Percentiles rank a stretch among this genome's conserved stretches.
phyloP scores from a whole-genome alignment of 2,113 vertebrate genomes.

The Seriola quinqueradiata region DNA sequence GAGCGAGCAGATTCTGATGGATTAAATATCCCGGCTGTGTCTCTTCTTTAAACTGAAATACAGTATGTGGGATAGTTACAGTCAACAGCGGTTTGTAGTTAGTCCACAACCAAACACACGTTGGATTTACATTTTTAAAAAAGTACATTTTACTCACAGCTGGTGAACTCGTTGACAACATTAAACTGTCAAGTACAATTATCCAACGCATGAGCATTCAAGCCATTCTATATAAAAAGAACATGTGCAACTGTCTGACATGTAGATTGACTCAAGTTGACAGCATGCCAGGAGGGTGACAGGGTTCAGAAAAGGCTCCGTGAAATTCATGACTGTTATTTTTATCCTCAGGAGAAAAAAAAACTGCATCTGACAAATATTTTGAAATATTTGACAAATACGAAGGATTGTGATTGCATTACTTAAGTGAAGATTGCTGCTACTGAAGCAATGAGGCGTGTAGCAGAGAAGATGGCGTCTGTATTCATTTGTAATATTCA shows the following conservation, averaged over 20 bases:
- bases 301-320: not conserved
- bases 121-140: constrained; percentile 1
- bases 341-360: not conserved
- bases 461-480: not conserved
- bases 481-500: not conserved
- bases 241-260: not conserved
- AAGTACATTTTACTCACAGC: not conserved
- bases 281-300: not conserved
- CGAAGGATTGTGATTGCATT: not conserved
- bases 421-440: not conserved
- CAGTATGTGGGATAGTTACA: not conserved
- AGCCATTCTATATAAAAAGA: not conserved
- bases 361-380: not conserved
- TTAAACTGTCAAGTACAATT: not conserved
- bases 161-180: not conserved
- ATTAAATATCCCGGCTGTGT: constrained; percentile 16
- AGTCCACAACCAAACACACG: not conserved
- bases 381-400: not conserved
- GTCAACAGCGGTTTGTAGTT: not conserved
- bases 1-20: constrained; percentile 28
- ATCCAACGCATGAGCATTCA: not conserved
- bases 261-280: not conserved
- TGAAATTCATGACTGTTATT: not conserved
- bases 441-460: not conserved
- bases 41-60: constrained; percentile 11